A percentile compares a stretch with the other conserved stretches of the same genome.
Evolutionary conservation across 2,113 vertebrate species (phyloP).

Genomic region (Falcunculus frontatus): DNA sequence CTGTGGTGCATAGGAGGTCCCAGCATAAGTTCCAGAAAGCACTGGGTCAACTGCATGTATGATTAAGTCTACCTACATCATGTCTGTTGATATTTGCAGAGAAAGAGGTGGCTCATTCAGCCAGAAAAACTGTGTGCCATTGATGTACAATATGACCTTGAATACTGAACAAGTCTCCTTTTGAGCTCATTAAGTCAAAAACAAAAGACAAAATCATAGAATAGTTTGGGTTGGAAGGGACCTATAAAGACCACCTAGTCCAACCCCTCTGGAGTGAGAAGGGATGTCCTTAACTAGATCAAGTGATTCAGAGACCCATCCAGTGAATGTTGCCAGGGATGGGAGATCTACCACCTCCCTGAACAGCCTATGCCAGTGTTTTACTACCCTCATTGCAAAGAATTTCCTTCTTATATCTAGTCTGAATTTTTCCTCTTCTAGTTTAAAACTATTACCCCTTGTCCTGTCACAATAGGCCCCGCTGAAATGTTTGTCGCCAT

Average conservation of each 20-base stretch:
- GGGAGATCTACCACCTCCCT: background rate
- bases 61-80: background rate
- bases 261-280: background rate
- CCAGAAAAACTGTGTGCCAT: background rate
- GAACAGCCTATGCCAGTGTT: background rate
- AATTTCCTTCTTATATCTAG: background rate
- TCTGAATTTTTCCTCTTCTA: background rate
- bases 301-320: background rate
- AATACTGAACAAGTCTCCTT: background rate
- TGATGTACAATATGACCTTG: background rate
- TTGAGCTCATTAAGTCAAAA: background rate
- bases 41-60: background rate
- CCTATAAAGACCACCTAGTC: background rate
- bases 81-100: background rate
- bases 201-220: background rate
- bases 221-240: background rate
- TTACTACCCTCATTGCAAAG: background rate
- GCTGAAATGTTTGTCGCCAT: background rate
- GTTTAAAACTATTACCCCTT: background rate
- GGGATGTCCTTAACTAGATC: background rate
- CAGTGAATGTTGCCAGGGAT: background rate
- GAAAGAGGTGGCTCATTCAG: background rate
- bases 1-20: background rate
- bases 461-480: fast-evolving
- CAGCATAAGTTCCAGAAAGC: background rate